A percentile compares a stretch with the other conserved stretches of the same genome.
phyloP scores from a whole-genome alignment of 2,888 invertebrate species.

The Drepanosiphum platanoidis region DNA sequence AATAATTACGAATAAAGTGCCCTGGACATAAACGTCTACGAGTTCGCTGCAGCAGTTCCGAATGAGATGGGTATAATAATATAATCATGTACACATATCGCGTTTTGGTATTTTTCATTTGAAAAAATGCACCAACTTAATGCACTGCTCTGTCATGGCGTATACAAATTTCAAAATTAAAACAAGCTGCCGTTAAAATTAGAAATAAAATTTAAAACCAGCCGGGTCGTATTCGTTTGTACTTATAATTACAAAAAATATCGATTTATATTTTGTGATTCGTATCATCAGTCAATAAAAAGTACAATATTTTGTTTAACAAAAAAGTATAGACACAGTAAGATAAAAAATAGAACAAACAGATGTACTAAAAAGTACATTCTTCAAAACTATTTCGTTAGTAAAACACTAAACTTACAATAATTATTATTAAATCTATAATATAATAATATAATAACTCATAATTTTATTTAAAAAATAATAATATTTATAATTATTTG shows the following conservation, averaged over 20 bases:
- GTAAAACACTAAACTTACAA: constrained; percentile 27
- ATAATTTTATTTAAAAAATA: constrained; percentile 10
- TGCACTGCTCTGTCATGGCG: too few relatives aligned
- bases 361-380: constrained; percentile 15
- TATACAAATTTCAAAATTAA: too few relatives aligned
- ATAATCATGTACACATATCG: too few relatives aligned
- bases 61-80: too few relatives aligned
- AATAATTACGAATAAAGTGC: too few relatives aligned
- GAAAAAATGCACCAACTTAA: too few relatives aligned
- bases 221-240: not conserved
- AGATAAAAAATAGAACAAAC: constrained; percentile 20
- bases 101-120: too few relatives aligned
- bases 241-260: constrained; percentile 28
- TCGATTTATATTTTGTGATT: constrained; percentile 23
- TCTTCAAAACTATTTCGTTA: not conserved
- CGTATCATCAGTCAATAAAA: constrained; percentile 30
- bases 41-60: too few relatives aligned
- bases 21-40: too few relatives aligned
- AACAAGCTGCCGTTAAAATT: too few relatives aligned
- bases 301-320: constrained; percentile 14
- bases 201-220: not conserved
- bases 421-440: constrained; percentile 12
- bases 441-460: not conserved
- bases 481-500: constrained; percentile 8
- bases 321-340: not conserved